Evolutionary conservation across 2,888 invertebrate species (phyloP).

Genomic region (Acrobasis repandana): DNA sequence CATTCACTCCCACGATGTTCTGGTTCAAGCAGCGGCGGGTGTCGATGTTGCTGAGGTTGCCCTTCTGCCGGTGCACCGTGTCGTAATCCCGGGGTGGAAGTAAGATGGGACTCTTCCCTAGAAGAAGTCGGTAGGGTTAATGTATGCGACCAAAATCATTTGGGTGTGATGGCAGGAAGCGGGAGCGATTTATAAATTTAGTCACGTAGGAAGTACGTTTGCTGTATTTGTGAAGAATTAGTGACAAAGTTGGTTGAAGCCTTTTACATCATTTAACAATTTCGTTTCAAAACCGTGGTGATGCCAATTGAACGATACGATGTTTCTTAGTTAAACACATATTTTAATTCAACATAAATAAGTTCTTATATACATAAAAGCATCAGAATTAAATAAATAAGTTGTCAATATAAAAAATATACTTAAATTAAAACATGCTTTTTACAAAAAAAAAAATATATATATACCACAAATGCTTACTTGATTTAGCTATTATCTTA

Average conservation of each 20-base stretch:
- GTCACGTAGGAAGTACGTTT: neutral
- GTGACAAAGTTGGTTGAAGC: slow-evolving; percentile 1
- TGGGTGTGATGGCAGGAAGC: slow-evolving; percentile 11
- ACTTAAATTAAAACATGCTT: neutral
- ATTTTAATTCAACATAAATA: no score
- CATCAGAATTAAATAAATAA: neutral
- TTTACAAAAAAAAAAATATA: no score
- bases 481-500: no score
- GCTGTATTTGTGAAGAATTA: neutral
- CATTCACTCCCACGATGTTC: slow-evolving; percentile 83
- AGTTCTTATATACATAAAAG: neutral
- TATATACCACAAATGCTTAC: no score
- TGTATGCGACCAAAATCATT: neutral
- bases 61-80: slow-evolving; percentile 89
- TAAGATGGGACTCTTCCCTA: slow-evolving; percentile 88
- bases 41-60: slow-evolving; percentile 74
- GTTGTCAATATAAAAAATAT: neutral
- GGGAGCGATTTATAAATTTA: slow-evolving; percentile 13
- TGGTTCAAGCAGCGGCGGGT: slow-evolving; percentile 86
- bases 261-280: neutral
- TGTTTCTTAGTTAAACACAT: no score
- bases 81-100: slow-evolving; percentile 97
- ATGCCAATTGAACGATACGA: no score
- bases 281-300: neutral
- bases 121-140: slow-evolving; percentile 31